These are phyloP conservation scores for Poeciliopsis prolifica DNA, from an alignment of 2,113 vertebrate genomes.

Conservation along the genomic window DNA sequence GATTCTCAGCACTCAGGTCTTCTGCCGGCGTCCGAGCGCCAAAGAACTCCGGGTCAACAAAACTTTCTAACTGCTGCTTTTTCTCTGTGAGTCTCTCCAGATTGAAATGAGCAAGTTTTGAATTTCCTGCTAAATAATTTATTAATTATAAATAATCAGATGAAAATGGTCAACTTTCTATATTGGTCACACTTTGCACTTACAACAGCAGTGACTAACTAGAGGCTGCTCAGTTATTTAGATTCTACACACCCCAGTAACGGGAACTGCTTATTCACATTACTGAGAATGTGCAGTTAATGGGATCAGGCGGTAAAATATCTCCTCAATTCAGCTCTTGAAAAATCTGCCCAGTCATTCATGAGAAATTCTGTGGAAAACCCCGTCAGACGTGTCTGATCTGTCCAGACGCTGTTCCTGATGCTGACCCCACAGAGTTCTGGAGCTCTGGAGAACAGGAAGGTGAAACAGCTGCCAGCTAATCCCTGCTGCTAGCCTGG, in stretches of 20 bases:
- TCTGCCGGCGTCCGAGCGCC: too few relatives aligned
- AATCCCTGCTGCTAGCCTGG: constrained; percentile 7
- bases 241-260: background rate
- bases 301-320: background rate
- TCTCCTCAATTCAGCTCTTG: background rate
- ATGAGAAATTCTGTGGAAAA: constrained; percentile 9
- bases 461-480: constrained; percentile 14
- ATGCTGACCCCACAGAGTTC: constrained; percentile 17
- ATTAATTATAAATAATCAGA: background rate
- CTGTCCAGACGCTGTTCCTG: constrained; percentile 29
- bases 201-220: constrained; percentile 6
- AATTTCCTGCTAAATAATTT: background rate
- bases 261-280: too few relatives aligned
- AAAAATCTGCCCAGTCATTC: constrained; percentile 40
- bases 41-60: too few relatives aligned
- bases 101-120: background rate
- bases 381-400: constrained; percentile 22
- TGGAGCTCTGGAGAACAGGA: constrained; percentile 3
- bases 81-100: too few relatives aligned
- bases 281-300: background rate
- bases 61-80: too few relatives aligned
- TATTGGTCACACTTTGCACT: background rate
- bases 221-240: constrained; percentile 13
- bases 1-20: too few relatives aligned
- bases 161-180: background rate